Base-by-base conservation (phyloP, 1,140 invertebrate genomes). In the Macrostomum lignano region DNA sequence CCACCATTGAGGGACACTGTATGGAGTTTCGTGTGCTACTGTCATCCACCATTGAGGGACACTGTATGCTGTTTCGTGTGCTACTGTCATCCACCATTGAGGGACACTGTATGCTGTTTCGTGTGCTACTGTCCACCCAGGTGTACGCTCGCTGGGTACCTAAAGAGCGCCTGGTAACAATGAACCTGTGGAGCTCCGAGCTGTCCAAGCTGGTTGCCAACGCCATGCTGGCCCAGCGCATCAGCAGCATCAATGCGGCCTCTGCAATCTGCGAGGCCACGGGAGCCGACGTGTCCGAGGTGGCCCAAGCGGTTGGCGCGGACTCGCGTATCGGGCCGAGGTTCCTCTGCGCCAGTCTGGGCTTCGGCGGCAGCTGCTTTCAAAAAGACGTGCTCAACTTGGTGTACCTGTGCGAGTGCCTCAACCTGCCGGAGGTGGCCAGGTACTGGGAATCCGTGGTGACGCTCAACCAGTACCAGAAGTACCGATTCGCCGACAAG, bases 151-250 rank as follows among this genome's bases (percentile, higher is more conserved):
- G 81, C 48, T 98, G 91, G 91, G 78, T 98, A 43, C 72, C 78
- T 0, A 63, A 69, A 25, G 68, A 81, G 43, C 73, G 74, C 40
- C 93, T 98, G 39, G 64, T 98, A 24, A 93, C 81, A 0, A 96
- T 79, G 10, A 96, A 96, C 46, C 94, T 86, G 0, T 98, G 88
- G 88, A 93, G 82, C 28, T 93, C 86, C 1, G 91, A 98, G 55
- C 59, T 98, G 4, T 93, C 86, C 0, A 98, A 98, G 66, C 53
- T 98, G 48, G 82, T 82, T 21, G 84, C 86, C 1, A 98, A 98
- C 65, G 88, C 88, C 22, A 88, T 98, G 52, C 58, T 96, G 19
- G 88, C 88, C 11, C 86, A 96, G 58, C 65, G 84, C 44, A 94
- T 98, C 44, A 93, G 84, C 0, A 91, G 82, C 38, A 96, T 98